Base-by-base conservation (phyloP, 2,797 vertebrate species). In the Chaenodraco wilsoni region DNA sequence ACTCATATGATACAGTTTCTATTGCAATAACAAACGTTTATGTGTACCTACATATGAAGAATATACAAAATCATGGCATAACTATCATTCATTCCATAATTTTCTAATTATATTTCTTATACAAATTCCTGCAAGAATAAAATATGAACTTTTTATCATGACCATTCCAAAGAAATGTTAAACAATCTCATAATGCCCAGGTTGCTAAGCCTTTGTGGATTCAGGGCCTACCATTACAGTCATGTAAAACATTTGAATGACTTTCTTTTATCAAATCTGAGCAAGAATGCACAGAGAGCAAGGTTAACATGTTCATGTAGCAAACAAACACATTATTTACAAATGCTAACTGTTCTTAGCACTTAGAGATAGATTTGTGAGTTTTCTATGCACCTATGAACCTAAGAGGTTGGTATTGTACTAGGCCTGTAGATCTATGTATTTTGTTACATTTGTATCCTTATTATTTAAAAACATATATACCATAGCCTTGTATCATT, bases 311-410 rank as follows among this genome's bases (percentile, higher is more conserved):
- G 9, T 45, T 73, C 33, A 17, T 68, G 13, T 15, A 31, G 27
- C 58, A 16, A 60, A 55, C 40, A 23, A 61, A 33, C 44, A 54
- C 13, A 41, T 51, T 17, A 6, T 55, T 61, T 58, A 19, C 15
- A 74, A 52, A 70, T 49, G 31, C 58, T 23, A 16, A 61, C 59
- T 71, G 63, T 64, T 82, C 11, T 37, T 43, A 86, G 79, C 83
- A 85, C 85, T 82, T 84, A 74, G 19, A 65, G 23, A 54, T 67
- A 62, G 59, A 66, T 48, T 10, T 74, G 21, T 69, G 46, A 52
- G 37, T 45, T 79, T 43, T 72, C 46, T 78, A 62, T 77, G 61
- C 73, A 81, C 60, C 46, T 27, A 46, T 77, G 65, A 80, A 27
- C 23, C 23, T 27, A 27, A 66, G 50, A 60, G 9, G 15, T 70